These are phyloP conservation scores for Linyphia triangularis DNA, from an alignment of 2,888 invertebrate genomes.

Conservation along the genomic window DNA sequence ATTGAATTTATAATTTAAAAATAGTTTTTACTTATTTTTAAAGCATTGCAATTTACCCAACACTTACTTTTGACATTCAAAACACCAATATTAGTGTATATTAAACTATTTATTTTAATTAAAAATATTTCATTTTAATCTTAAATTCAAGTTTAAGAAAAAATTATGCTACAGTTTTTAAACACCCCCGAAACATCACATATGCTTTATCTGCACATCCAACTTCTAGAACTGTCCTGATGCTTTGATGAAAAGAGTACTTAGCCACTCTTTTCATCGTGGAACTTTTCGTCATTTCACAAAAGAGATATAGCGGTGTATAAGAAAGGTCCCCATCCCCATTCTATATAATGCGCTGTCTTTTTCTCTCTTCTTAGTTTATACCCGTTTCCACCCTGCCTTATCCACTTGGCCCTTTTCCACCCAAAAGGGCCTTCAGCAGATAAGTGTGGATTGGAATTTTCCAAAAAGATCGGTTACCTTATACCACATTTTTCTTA, in stretches of 20 bases:
- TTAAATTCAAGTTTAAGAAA: too few species aligned
- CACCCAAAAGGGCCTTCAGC: slow-evolving; percentile 3
- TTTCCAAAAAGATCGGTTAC: slow-evolving; percentile 54
- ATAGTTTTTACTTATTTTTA: too few species aligned
- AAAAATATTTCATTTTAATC: too few species aligned
- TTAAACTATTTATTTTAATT: too few species aligned
- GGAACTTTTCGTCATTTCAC: slow-evolving; percentile 33
- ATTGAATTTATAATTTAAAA: too few species aligned
- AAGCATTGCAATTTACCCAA: too few species aligned
- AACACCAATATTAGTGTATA: too few species aligned
- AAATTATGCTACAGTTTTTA: too few species aligned
- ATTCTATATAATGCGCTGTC: not conserved
- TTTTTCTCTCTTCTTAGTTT: slow-evolving; percentile 26
- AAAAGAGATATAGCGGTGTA: slow-evolving; percentile 54
- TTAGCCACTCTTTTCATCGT: slow-evolving; percentile 43
- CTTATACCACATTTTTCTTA: slow-evolving; percentile 33
- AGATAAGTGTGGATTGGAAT: slow-evolving; percentile 63
- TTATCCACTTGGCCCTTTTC: too few species aligned
- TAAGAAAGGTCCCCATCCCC: slow-evolving; percentile 46
- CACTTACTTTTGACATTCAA: too few species aligned
- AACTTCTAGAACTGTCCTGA: slow-evolving; percentile 47
- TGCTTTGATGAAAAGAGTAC: slow-evolving; percentile 17
- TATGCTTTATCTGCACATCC: slow-evolving; percentile 15
- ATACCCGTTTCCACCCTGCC: slow-evolving; percentile 20
- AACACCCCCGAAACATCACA: too few species aligned